Base-by-base conservation (phyloP, 2,113 vertebrate species). In the Cryptotis parvus region DNA sequence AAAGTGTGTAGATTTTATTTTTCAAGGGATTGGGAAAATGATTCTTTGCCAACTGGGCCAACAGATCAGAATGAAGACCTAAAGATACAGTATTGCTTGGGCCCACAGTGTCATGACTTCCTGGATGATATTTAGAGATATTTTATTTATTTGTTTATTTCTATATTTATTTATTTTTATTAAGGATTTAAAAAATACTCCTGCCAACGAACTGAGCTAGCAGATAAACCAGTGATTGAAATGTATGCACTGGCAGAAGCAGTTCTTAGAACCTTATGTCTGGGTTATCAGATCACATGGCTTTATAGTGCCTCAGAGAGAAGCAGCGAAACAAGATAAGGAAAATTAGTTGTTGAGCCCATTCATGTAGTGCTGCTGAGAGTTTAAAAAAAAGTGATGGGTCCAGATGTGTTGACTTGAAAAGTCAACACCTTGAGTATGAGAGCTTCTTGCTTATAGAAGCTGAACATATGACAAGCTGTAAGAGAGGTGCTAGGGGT, bases 361-460 rank as follows among this genome's bases (percentile, higher is more conserved):
- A 79, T 65, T 75, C 52, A 33, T 70, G 55, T 78, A 39, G 52
- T 58, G 33, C 9, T 81, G 43, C 31, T 85, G 10, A 82, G 61
- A 91, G 39, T 63, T 75, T 84, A 91, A 91, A 78, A 83, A 55
- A 86, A 93, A 70, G 5, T 45, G 11, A 78, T 61, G 29, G 52
- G 4, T 93, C 35, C 63, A 70, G 31, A 87, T 95, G 27, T 82
- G 41, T 92, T 94, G 55, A 78, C 33, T 68, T 82, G 37, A 91
- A 76, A 58, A 58, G 37, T 95, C 49, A 94, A 69, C n/a, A 91
- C 68, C 33, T 90, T 81, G 24, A n/a, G 63, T 73, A 15, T 75
- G 41, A 89, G 10, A 78, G 6, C 5, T 7, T 76, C 77, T 74
- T 83, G 20, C 22, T 90, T 90, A 68, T 12, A 72, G 22, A 79